These are phyloP conservation scores for Syngnathoides biaculeatus DNA, from an alignment of 2,113 vertebrate genomes.

Conservation along the genomic window DNA sequence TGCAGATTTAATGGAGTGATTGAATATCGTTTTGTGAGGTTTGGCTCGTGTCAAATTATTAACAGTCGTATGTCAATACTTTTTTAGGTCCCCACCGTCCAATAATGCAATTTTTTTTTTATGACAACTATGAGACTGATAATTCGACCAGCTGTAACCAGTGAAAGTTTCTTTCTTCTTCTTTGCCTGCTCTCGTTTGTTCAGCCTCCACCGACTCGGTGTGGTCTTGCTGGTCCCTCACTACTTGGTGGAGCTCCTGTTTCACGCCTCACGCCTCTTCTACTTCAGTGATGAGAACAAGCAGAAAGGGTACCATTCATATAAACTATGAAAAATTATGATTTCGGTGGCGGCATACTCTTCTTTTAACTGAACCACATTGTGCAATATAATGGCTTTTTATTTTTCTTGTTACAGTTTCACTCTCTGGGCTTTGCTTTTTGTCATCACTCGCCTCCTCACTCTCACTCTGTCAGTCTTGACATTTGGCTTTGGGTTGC, in stretches of 20 bases:
- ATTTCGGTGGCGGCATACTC: neutral
- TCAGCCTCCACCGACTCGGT: constrained; percentile 78
- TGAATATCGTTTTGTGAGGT: neutral
- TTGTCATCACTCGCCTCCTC: constrained; percentile 79
- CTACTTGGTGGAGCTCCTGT: constrained; percentile 83
- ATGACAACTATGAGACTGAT: neutral
- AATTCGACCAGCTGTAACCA: neutral
- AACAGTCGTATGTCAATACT: neutral
- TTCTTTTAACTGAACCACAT: neutral
- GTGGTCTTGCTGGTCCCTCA: constrained; percentile 81
- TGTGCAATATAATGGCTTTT: neutral
- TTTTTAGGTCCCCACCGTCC: neutral
- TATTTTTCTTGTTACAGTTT: constrained; percentile 64
- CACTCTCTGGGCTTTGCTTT: constrained; percentile 81
- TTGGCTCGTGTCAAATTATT: neutral
- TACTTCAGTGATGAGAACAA: constrained; percentile 86
- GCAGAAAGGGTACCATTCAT: constrained; percentile 75
- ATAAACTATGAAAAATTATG: neutral
- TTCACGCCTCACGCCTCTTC: constrained; percentile 81
- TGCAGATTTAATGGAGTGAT: neutral
- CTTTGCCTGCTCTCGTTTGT: constrained; percentile 6
- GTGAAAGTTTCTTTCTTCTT: neutral
- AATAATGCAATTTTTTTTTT: neutral
- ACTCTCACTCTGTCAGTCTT: constrained; percentile 82
- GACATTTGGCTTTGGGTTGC: constrained; percentile 80